Conservation (phyloP, 1,140 invertebrate species). For the Alviniconcha marisindica region DNA sequence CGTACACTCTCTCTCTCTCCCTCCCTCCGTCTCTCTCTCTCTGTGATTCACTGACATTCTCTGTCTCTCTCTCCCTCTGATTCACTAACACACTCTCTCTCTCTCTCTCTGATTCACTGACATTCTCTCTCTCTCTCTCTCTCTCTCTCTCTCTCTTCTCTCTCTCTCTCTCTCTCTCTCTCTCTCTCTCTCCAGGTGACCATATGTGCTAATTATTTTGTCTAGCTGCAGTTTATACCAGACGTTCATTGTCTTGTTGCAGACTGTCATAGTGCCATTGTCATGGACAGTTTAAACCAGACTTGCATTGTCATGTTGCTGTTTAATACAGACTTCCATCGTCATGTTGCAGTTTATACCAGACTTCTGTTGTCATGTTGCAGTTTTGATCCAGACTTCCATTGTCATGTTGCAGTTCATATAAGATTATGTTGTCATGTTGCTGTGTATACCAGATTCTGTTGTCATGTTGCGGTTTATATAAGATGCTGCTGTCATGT, state of each 20-base stretch:
- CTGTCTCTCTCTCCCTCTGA: not conserved
- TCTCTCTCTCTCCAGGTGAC: not conserved
- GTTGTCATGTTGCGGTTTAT: not conserved
- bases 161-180: not conserved
- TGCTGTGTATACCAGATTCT: not conserved
- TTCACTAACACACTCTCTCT: no score
- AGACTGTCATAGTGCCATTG: not conserved
- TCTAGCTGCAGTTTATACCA: not conserved
- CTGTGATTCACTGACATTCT: not conserved
- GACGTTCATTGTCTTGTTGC: not conserved
- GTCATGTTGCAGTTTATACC: not conserved
- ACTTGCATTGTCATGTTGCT: not conserved
- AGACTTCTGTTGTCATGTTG: not conserved
- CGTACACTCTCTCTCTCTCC: no score
- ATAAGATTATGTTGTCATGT: not conserved
- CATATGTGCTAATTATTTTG: no score
- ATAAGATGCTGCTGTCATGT: not conserved
- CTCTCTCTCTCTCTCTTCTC: not conserved
- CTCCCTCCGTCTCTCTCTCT: not conserved
- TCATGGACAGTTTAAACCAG: not conserved
- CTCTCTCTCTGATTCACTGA: not conserved
- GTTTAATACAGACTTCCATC: not conserved
- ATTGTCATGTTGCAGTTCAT: not conserved
- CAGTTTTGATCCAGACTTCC: not conserved
- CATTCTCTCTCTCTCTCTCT: not conserved